Evolutionary conservation across 1,140 invertebrate genomes (phyloP).

Genomic region (Scylla paramamosain): DNA sequence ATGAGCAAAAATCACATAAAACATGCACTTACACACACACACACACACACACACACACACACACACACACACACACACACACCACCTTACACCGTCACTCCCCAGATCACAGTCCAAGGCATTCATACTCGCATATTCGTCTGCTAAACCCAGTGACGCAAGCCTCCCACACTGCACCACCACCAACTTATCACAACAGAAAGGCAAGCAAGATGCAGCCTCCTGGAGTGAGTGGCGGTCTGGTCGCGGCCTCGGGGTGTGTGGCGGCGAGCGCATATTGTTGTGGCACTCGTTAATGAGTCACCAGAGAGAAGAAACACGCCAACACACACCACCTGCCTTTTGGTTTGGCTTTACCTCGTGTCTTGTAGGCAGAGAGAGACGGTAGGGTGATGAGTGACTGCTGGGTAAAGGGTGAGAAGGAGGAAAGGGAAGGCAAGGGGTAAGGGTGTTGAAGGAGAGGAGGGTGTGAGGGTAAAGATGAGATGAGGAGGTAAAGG

Average conservation of each 20-base stretch:
- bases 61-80: conserved; percentile 54
- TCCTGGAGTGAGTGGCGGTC: not conserved
- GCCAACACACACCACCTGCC: not conserved
- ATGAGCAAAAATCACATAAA: not conserved
- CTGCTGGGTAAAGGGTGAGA: not conserved
- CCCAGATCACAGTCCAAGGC: not conserved
- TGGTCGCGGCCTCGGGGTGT: not conserved
- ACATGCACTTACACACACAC: not conserved
- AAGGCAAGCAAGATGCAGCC: not conserved
- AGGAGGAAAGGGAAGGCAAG: not conserved
- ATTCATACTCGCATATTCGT: not conserved
- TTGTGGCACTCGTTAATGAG: conserved; percentile 21
- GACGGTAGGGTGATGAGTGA: no score
- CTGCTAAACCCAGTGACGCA: not conserved
- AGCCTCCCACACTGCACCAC: not conserved
- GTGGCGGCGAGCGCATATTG: not conserved
- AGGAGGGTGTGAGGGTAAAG: no score
- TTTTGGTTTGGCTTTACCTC: not conserved
- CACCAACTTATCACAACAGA: not conserved
- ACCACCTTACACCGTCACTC: not conserved
- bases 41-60: conserved; percentile 55
- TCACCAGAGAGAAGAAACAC: not conserved
- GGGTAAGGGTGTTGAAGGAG: not conserved
- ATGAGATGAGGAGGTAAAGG: not conserved
- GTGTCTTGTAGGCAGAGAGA: not conserved